Base-by-base conservation (phyloP, 2,797 vertebrate genomes). In the Eospalax fontanierii region DNA sequence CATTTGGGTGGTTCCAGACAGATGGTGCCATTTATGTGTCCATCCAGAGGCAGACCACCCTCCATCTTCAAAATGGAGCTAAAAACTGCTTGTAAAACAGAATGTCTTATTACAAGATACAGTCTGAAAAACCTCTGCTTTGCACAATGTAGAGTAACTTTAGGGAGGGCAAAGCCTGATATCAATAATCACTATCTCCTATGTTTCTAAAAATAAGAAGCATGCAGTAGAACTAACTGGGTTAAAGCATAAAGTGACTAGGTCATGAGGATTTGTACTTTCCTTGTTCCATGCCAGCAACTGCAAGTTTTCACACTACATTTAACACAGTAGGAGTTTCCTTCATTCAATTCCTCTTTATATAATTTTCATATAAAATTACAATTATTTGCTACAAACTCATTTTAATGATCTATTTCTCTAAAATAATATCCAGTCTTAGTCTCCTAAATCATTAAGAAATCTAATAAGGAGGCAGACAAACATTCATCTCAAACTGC, bases 381-480 rank as follows among this genome's bases (percentile, higher is more conserved):
- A 1, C 21, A 91, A 95, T 91, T 73, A 81, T 88, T 78, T 95
- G 38, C 59, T 91, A 81, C 0, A 50, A 7, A 61, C 11, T 43
- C 4, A 6, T 59, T 82, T 15, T 95, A 85, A 94, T 83, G 16
- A 66, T 66, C 50, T 28, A 15, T 87, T 89, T 94, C 78, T 85
- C 46, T 74, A 90, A 78, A 95, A 84, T 46, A 81, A 85, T 35
- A 79, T 76, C 90, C 26, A 15, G 89, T 66, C 94, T 95, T 84
- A 63, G 65, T 89, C 87, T 87, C 12, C 84, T 89, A 75, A 82
- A 22, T 91, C 73, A 91, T 74, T 81, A 90, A 92, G 26, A 95
- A 61, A 78, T 83, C 35, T 87, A 96, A 95, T 54, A 54, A 54
- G 2, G 46, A 46, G 30, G 75, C 65, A 74, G 50, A 74, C 15